Evolutionary conservation across 2,113 vertebrate species (phyloP).

Genomic region (Phalacrocorax carbo): DNA sequence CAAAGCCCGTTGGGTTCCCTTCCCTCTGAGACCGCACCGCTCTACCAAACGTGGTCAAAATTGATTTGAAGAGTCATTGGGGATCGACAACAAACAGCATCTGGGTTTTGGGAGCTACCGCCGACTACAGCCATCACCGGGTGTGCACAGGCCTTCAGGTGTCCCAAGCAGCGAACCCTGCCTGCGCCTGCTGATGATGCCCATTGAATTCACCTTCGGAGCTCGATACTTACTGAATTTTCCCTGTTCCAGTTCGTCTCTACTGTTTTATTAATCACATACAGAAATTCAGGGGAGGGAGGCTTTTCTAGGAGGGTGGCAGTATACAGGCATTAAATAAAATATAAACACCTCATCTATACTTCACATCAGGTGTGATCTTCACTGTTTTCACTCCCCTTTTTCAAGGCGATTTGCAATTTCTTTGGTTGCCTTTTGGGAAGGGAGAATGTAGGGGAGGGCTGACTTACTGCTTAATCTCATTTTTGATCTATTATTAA

Average conservation of each 20-base stretch:
- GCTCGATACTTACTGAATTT: not conserved
- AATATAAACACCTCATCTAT: constrained; percentile 44
- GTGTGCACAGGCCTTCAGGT: not conserved
- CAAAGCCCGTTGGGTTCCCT: not conserved
- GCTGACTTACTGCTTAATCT: constrained; percentile 28
- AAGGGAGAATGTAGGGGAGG: not conserved
- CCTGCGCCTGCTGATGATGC: rapidly evolving
- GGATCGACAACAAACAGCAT: not conserved
- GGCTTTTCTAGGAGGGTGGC: not conserved
- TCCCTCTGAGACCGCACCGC: not conserved
- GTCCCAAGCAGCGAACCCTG: not conserved
- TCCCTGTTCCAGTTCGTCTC: not conserved
- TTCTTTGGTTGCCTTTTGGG: constrained; percentile 10
- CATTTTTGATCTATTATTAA: constrained; percentile 68
- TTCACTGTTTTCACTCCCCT: not conserved
- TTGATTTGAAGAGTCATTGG: not conserved
- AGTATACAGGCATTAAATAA: constrained; percentile 29
- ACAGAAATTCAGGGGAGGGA: not conserved
- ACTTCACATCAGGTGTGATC: constrained; percentile 17
- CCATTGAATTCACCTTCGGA: rapidly evolving
- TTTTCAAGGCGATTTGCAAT: not conserved
- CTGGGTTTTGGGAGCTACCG: not conserved
- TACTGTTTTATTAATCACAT: not conserved
- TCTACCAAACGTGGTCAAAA: not conserved
- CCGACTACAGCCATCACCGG: not conserved